phyloP scores from a whole-genome alignment of 2,888 invertebrate species.

The Andrena bucephala region DNA sequence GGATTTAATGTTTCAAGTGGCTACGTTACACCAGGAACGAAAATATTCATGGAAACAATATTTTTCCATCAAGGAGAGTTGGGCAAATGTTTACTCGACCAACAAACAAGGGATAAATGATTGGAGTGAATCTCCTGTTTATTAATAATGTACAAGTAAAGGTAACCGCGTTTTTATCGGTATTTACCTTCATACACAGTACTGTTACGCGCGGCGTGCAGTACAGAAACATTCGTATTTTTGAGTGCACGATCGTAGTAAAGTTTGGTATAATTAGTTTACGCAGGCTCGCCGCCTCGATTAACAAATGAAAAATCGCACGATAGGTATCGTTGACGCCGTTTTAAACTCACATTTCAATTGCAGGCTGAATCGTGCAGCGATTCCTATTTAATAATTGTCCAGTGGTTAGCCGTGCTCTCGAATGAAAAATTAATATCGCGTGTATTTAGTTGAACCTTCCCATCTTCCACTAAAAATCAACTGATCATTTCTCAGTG shows the following conservation, averaged over 20 bases:
- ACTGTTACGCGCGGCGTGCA: not conserved
- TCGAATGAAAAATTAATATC: slow-evolving; percentile 7
- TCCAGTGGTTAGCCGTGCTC: not conserved
- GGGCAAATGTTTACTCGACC: slow-evolving; percentile 14
- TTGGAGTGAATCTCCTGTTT: slow-evolving; percentile 9
- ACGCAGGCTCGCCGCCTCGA: not conserved
- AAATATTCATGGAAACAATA: not conserved
- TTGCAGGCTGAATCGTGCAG: not conserved
- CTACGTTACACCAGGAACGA: not conserved
- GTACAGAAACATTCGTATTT: not conserved
- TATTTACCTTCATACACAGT: slow-evolving; percentile 6
- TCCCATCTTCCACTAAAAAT: too few relatives aligned
- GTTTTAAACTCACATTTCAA: not conserved
- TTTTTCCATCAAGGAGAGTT: slow-evolving; percentile 4
- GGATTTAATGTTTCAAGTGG: slow-evolving; percentile 1
- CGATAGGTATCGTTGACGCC: not conserved
- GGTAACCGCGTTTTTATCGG: not conserved
- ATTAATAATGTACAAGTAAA: slow-evolving; percentile 2
- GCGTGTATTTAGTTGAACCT: not conserved
- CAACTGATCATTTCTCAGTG: too few relatives aligned
- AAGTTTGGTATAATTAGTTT: slow-evolving; percentile 18
- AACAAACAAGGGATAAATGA: slow-evolving; percentile 16
- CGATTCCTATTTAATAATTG: not conserved
- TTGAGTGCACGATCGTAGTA: not conserved
- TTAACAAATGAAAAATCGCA: slow-evolving; percentile 15